Conservation (phyloP, 2,113 vertebrate species). For the Charina bottae region DNA sequence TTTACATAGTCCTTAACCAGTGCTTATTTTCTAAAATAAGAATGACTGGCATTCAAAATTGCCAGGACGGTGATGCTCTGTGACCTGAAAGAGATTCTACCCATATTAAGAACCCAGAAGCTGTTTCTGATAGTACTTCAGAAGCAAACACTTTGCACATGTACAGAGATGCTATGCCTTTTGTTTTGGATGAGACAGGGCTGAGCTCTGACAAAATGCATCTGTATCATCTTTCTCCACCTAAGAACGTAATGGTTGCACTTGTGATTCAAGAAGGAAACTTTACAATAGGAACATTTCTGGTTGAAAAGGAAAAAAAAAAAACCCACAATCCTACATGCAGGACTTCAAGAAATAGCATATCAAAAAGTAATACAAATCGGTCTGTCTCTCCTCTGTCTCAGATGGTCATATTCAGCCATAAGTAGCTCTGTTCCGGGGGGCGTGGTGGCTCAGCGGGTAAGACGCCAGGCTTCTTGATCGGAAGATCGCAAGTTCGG, state of each 20-base stretch:
- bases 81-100: background rate
- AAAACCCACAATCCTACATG: background rate
- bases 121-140: background rate
- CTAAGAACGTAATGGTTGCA: background rate
- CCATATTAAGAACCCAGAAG: background rate
- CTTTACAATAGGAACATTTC: background rate
- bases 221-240: background rate
- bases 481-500: too few species aligned
- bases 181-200: background rate
- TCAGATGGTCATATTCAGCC: background rate
- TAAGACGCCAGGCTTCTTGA: too few species aligned
- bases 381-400: background rate
- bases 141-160: background rate
- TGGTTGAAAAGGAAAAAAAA: background rate
- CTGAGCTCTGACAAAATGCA: background rate
- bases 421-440: background rate
- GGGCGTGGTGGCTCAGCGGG: too few species aligned
- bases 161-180: background rate
- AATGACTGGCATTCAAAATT: background rate
- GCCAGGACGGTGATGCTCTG: background rate
- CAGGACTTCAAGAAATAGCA: background rate
- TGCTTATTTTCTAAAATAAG: conserved; percentile 22
- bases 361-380: background rate
- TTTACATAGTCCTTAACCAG: background rate
- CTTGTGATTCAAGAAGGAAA: background rate